Base-by-base conservation (phyloP, 2,797 vertebrate genomes). In the Periparus ater region DNA sequence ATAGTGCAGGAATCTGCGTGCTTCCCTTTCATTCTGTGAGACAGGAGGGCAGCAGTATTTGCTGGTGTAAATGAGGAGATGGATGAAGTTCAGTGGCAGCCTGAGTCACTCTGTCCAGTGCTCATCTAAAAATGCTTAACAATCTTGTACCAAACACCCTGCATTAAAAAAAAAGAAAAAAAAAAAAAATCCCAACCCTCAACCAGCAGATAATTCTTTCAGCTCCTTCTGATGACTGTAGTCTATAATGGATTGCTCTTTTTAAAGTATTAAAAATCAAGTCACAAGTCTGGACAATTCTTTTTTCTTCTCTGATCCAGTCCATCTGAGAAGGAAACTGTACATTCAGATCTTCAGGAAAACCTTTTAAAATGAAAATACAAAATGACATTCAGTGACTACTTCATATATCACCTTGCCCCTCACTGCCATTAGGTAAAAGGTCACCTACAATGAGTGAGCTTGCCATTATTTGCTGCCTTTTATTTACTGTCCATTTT, bases 21-120 rank as follows among this genome's bases (percentile, higher is more conserved):
- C 93, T 95, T 93, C 77, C 57, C 80, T 93, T 96, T 95, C 47
- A 63, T 71, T 91, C 80, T 65, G 53, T 57, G 77, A 88, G 95
- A 54, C 1, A 8, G 58, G 34, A 93, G 61, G 80, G 74, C 88
- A 65, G 57, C 3, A 1, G 55, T 70, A 40, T 84, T 95, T 76
- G 77, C 48, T 93, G 85, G 92, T 74, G 85, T 90, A 93, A 97
- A 96, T 9, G 77, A 96, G 94, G 93, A 95, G 94, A 90, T 25
- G 61, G 91, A 87, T 96, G 95, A 97, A 95, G 85, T 68, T 83
- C 8, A 2, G 74, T 95, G 94, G 95, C 95, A 95, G 91, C 36
- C 72, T 68, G 77, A 95, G 90, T 50, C 81, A 32, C 66, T 83
- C 65, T 74, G 85, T 36, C 88, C 74, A 58, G 53, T 26, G 30